Conservation (phyloP, 2,888 invertebrate genomes). For the Scaptomyza reducta region DNA sequence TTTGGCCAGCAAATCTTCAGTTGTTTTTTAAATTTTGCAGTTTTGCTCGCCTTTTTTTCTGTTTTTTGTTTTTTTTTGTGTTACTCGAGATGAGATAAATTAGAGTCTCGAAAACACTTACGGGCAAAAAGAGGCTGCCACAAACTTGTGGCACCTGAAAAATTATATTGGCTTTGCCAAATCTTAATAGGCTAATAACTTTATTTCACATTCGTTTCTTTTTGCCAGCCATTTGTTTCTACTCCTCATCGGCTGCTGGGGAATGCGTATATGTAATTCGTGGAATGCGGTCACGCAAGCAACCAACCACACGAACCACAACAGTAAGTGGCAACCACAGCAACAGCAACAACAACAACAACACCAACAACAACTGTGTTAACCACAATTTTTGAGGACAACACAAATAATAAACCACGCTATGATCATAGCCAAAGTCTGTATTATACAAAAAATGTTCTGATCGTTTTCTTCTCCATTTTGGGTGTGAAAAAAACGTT, state of each 20-base stretch:
- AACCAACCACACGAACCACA: slow-evolving; percentile 1
- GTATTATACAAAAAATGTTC: background rate
- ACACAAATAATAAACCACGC: slow-evolving; percentile 18
- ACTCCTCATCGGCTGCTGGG: slow-evolving; percentile 17
- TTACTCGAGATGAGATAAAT: slow-evolving; percentile 67
- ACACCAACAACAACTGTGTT: slow-evolving; percentile 29
- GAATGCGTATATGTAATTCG: slow-evolving; percentile 31
- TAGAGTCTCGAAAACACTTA: slow-evolving; percentile 32
- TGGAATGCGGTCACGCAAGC: slow-evolving; percentile 61
- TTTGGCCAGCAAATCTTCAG: slow-evolving; percentile 60
- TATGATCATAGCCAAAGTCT: slow-evolving; percentile 1
- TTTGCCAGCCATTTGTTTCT: background rate
- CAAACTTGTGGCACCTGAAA: slow-evolving; percentile 12
- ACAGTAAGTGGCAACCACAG: slow-evolving; percentile 19
- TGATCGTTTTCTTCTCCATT: background rate
- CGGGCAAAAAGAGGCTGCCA: slow-evolving; percentile 3
- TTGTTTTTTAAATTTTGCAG: slow-evolving; percentile 28
- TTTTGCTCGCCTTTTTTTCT: slow-evolving; percentile 20
- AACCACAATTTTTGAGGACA: slow-evolving; percentile 27
- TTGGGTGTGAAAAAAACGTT: background rate
- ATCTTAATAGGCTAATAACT: slow-evolving; percentile 61
- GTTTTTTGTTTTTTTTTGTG: too few species aligned
- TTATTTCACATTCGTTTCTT: slow-evolving; percentile 32
- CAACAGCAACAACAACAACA: slow-evolving; percentile 14
- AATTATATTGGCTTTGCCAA: slow-evolving; percentile 38